These are phyloP conservation scores for Ciconia maguari DNA, from an alignment of 2,113 vertebrate species.

Conservation along the genomic window DNA sequence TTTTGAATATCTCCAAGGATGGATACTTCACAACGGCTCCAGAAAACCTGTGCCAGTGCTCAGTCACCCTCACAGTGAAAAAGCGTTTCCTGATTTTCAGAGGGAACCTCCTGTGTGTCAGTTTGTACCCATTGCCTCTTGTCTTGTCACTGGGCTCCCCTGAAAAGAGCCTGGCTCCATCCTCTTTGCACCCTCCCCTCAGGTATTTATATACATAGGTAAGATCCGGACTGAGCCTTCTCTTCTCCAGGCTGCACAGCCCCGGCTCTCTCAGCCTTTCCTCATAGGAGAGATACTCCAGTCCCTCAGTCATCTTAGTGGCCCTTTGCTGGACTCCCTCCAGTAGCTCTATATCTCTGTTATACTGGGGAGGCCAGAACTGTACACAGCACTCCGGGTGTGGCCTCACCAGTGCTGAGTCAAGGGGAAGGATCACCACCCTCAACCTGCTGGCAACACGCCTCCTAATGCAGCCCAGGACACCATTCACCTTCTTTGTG, in stretches of 20 bases:
- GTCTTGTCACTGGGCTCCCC: background rate
- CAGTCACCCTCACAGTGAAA: background rate
- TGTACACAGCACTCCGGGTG: background rate
- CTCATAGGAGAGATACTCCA: background rate
- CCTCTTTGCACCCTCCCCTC: background rate
- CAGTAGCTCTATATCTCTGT: background rate
- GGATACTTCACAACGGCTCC: background rate
- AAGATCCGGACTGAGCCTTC: background rate
- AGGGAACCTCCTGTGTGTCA: background rate
- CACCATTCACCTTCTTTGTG: background rate
- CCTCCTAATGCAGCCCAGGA: background rate
- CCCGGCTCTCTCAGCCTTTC: background rate
- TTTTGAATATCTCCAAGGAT: background rate
- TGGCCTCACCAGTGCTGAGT: background rate
- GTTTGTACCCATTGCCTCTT: background rate
- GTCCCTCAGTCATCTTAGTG: background rate
- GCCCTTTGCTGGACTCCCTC: background rate
- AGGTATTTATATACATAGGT: background rate
- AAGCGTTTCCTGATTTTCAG: background rate
- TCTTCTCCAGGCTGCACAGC: background rate
- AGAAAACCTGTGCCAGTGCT: background rate
- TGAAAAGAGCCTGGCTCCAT: background rate
- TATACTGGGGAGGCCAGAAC: background rate
- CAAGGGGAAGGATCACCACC: background rate
- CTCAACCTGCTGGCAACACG: background rate